Evolutionary conservation across 2,797 vertebrate genomes (phyloP).

Genomic region (Mormyrops attenuatus): DNA sequence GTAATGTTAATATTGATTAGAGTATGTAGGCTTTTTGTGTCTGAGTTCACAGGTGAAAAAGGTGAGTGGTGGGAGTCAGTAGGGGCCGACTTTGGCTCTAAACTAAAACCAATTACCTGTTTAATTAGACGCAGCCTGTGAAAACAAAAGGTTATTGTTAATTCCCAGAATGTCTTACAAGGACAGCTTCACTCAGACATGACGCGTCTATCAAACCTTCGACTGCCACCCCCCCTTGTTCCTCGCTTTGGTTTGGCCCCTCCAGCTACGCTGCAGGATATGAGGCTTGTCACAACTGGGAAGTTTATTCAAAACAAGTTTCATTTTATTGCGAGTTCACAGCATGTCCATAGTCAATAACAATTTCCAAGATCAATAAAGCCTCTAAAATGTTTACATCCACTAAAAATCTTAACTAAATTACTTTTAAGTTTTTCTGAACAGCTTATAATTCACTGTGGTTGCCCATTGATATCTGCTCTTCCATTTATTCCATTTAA

Average conservation of each 20-base stretch:
- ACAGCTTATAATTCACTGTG: background rate
- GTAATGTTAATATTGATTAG: background rate
- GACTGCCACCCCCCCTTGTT: background rate
- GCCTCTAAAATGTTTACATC: background rate
- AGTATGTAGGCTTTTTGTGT: background rate
- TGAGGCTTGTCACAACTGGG: background rate
- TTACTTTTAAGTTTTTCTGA: background rate
- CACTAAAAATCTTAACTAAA: background rate
- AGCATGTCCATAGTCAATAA: background rate
- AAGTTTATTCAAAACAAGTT: background rate
- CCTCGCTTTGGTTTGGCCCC: background rate
- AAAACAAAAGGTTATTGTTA: constrained; percentile 1
- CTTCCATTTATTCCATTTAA: background rate
- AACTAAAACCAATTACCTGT: background rate
- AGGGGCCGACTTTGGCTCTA: background rate
- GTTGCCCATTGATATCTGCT: background rate
- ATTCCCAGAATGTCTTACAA: background rate
- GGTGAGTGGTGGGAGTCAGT: background rate
- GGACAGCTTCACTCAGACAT: background rate
- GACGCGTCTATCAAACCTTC: background rate
- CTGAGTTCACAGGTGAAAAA: background rate
- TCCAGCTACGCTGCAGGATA: background rate
- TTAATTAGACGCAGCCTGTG: background rate
- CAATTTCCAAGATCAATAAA: background rate
- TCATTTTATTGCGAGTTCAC: background rate